These are phyloP conservation scores for Eupsilia transversa DNA, from an alignment of 2,888 invertebrate species.

Conservation along the genomic window DNA sequence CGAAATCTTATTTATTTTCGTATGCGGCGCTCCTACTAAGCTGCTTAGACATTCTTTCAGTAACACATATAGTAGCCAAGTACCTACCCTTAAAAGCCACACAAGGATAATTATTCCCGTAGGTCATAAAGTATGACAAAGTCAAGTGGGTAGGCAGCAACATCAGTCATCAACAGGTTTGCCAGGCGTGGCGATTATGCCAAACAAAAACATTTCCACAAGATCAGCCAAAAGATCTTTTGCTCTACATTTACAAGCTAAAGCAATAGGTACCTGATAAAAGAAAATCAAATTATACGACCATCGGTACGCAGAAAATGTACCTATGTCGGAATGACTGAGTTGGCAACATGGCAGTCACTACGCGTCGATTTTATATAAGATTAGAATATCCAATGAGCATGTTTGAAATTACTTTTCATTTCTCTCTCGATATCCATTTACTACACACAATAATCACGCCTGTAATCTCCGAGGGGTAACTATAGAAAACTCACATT, in stretches of 20 bases:
- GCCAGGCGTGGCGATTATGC: background rate
- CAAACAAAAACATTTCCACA: background rate
- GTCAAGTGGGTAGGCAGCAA: background rate
- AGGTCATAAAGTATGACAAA: background rate
- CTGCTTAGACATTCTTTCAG: background rate
- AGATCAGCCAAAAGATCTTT: background rate
- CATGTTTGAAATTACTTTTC: constrained; percentile 16
- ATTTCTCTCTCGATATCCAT: background rate
- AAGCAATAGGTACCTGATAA: background rate
- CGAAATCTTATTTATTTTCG: background rate
- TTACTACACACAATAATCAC: background rate
- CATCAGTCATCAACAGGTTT: background rate
- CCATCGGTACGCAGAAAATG: constrained; percentile 2
- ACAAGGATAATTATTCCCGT: background rate
- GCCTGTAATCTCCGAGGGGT: background rate
- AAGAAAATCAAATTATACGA: background rate
- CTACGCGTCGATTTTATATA: constrained; percentile 19
- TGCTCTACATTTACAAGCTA: background rate
- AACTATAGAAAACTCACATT: background rate
- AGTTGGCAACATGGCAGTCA: constrained; percentile 24
- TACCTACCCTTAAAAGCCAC: background rate
- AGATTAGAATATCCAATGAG: constrained; percentile 25
- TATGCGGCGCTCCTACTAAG: background rate
- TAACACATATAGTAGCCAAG: background rate
- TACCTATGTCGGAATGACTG: constrained; percentile 4